phyloP scores from a whole-genome alignment of 2,113 vertebrate genomes.

The Corythoichthys intestinalis region DNA sequence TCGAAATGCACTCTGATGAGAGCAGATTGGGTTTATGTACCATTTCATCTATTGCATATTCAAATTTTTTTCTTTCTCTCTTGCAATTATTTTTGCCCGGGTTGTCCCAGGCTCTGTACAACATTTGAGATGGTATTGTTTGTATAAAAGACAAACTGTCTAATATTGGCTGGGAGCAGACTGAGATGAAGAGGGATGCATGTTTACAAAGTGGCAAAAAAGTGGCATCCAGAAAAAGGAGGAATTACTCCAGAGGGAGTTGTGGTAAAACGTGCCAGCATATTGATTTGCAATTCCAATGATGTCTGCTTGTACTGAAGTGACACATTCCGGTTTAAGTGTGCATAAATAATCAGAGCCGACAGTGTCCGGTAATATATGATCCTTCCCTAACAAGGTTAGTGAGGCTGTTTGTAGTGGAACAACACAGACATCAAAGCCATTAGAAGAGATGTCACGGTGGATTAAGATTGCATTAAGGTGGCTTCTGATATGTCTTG shows the following conservation, averaged over 20 bases:
- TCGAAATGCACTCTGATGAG: neutral
- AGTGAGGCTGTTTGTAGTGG: conserved; percentile 33
- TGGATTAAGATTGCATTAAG: conserved; percentile 33
- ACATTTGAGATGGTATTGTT: conserved; percentile 34
- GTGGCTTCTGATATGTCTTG: conserved; percentile 7
- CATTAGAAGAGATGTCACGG: conserved; percentile 47
- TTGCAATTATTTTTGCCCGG: conserved; percentile 18
- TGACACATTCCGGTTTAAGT: conserved; percentile 62
- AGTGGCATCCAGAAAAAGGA: conserved; percentile 18
- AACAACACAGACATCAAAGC: conserved; percentile 56
- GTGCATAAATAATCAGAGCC: conserved; percentile 71
- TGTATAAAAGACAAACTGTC: conserved; percentile 57
- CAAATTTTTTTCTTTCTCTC: conserved; percentile 12
- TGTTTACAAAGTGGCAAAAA: conserved; percentile 11
- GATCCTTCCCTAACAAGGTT: conserved; percentile 59
- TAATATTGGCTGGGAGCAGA: conserved; percentile 43
- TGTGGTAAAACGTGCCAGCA: conserved; percentile 42
- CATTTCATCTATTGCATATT: conserved; percentile 7
- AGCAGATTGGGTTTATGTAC: neutral
- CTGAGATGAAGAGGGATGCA: conserved; percentile 40
- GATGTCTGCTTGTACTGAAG: conserved; percentile 71
- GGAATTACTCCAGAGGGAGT: conserved; percentile 41
- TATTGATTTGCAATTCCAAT: conserved; percentile 77
- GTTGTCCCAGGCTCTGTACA: conserved; percentile 44
- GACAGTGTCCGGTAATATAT: conserved; percentile 50